A percentile compares a stretch with the other conserved stretches of the same genome.
phyloP scores from a whole-genome alignment of 1,140 invertebrate genomes.

The Drosophila lacertosa region DNA sequence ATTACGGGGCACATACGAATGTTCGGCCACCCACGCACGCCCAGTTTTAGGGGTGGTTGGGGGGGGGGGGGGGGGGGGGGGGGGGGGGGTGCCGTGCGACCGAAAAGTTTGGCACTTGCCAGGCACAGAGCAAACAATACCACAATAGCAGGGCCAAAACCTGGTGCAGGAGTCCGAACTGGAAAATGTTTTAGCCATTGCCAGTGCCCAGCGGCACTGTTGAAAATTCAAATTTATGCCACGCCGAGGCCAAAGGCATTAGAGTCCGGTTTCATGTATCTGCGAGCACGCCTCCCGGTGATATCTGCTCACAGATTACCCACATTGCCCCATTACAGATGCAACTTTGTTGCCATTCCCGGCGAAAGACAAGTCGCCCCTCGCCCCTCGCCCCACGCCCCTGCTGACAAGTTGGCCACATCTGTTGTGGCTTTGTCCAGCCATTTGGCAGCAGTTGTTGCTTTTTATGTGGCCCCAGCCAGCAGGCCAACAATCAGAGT shows the following conservation, averaged over 20 bases:
- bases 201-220: conserved; percentile 39
- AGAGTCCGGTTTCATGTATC: conserved; percentile 41
- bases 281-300: conserved; percentile 45
- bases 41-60: conserved; percentile 26
- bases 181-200: conserved; percentile 48
- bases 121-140: conserved; percentile 42
- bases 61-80: no score
- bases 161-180: conserved; percentile 8
- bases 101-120: conserved; percentile 62
- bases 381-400: no score
- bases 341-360: conserved; percentile 58
- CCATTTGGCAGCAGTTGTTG: conserved; percentile 28
- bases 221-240: conserved; percentile 78
- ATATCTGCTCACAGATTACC: conserved; percentile 46
- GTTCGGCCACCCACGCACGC: conserved; percentile 3
- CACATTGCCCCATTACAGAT: conserved; percentile 58
- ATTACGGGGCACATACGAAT: conserved; percentile 45
- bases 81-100: no score
- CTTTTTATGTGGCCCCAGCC: conserved; percentile 38
- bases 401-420: conserved; percentile 53
- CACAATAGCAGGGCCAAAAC: conserved; percentile 31
- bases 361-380: conserved; percentile 6
- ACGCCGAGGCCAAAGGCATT: conserved; percentile 48
- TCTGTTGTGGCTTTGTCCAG: conserved; percentile 48
- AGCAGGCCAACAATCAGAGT: conserved; percentile 57